Percentiles rank a stretch among this genome's conserved stretches.
These are phyloP conservation scores for Glyphotaelius pellucidus DNA, from an alignment of 2,888 invertebrate species.

Conservation along the genomic window DNA sequence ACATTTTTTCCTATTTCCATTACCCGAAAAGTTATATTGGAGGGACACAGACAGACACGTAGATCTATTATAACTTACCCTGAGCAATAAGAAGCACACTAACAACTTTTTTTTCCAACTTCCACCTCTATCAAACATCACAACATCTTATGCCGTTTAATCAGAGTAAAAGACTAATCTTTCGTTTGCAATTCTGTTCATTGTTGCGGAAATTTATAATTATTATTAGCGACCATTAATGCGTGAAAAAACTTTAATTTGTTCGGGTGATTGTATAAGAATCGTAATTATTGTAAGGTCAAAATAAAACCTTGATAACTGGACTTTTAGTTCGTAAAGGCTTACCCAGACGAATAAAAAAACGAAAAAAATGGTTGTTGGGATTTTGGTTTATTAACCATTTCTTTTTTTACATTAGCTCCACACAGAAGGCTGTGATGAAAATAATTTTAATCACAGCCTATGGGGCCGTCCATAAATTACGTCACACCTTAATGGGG, in stretches of 20 bases:
- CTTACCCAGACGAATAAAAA: neutral
- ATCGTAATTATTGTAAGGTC: neutral
- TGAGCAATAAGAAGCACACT: neutral
- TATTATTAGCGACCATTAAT: neutral
- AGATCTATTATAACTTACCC: neutral
- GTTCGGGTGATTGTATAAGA: neutral
- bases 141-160: neutral
- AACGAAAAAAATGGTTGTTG: neutral
- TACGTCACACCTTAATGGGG: too few species aligned
- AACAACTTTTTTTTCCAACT: neutral
- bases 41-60: too few species aligned
- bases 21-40: too few species aligned
- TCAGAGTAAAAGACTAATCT: neutral
- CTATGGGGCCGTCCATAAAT: too few species aligned
- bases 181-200: neutral
- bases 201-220: neutral
- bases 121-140: neutral
- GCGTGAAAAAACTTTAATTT: neutral
- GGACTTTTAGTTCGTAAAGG: neutral
- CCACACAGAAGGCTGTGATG: too few species aligned
- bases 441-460: too few species aligned
- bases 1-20: too few species aligned
- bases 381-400: too few species aligned
- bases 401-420: too few species aligned
- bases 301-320: neutral